Conservation (phyloP, 2,797 vertebrate species). For the Dendrocincla fuliginosa region DNA sequence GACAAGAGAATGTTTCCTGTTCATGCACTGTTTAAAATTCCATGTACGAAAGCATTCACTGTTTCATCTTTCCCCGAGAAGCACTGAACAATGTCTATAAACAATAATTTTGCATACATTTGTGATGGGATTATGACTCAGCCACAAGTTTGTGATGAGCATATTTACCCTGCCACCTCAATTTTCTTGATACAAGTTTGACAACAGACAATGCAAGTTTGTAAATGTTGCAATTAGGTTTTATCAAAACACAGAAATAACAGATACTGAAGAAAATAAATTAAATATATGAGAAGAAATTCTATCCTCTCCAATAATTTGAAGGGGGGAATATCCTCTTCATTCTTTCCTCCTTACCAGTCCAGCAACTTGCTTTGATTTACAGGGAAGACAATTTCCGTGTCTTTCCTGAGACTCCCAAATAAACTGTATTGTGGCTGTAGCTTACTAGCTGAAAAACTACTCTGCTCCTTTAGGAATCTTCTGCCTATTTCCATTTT, state of each 20-base stretch:
- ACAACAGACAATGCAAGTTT: neutral
- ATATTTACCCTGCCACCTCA: neutral
- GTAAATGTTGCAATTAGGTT: neutral
- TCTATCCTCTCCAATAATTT: neutral
- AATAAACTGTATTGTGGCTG: neutral
- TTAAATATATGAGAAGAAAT: neutral
- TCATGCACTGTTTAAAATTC: neutral
- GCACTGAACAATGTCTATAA: neutral
- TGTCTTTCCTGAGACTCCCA: neutral
- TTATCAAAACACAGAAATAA: neutral
- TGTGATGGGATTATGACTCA: neutral
- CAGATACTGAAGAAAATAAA: neutral
- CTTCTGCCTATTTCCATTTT: neutral
- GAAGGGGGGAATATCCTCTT: neutral
- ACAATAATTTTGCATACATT: neutral
- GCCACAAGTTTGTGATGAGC: neutral
- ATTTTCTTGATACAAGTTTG: neutral
- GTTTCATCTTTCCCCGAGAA: neutral
- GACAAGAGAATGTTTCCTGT: neutral
- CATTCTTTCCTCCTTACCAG: neutral
- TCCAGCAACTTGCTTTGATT: neutral
- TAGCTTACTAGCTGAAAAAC: neutral
- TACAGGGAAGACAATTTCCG: neutral
- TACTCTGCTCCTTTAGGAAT: neutral
- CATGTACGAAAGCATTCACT: neutral